These are phyloP conservation scores for Alfaro cultratus DNA, from an alignment of 2,797 vertebrate genomes.

Conservation along the genomic window DNA sequence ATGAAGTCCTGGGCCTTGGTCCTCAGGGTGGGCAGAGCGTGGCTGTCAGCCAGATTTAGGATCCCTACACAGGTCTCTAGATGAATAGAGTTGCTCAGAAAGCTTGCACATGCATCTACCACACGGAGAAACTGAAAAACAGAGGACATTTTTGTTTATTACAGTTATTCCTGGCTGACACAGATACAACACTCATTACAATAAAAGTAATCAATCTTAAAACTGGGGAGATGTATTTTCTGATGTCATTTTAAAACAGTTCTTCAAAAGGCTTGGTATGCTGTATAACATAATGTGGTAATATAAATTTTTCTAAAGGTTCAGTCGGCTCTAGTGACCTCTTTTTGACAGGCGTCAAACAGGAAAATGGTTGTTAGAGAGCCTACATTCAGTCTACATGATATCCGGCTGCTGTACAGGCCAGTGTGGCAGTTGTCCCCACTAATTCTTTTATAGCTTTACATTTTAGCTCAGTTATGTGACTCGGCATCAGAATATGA, in stretches of 20 bases:
- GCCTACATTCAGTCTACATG: background rate
- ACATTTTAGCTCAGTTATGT: background rate
- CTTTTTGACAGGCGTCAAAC: too few relatives aligned
- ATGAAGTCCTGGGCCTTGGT: conserved; percentile 87
- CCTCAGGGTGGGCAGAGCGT: conserved; percentile 84
- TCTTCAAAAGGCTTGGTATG: background rate
- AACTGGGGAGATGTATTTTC: background rate
- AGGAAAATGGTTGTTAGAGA: too few relatives aligned
- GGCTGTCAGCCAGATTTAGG: conserved; percentile 89
- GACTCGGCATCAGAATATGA: background rate
- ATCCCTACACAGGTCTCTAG: conserved; percentile 94
- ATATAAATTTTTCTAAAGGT: background rate
- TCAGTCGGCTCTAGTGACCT: too few relatives aligned
- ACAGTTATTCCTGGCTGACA: background rate
- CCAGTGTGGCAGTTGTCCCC: background rate
- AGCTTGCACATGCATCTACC: conserved; percentile 90
- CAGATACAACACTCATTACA: background rate
- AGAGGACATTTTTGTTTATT: conserved; percentile 4
- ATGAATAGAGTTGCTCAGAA: conserved; percentile 89
- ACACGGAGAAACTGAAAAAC: conserved; percentile 89
- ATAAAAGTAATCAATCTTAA: background rate
- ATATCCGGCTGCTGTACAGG: background rate
- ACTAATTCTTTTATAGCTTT: background rate
- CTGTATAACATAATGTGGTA: background rate
- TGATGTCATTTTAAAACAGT: background rate